These are phyloP conservation scores for Pituophis catenifer DNA, from an alignment of 2,113 vertebrate genomes.

Conservation along the genomic window DNA sequence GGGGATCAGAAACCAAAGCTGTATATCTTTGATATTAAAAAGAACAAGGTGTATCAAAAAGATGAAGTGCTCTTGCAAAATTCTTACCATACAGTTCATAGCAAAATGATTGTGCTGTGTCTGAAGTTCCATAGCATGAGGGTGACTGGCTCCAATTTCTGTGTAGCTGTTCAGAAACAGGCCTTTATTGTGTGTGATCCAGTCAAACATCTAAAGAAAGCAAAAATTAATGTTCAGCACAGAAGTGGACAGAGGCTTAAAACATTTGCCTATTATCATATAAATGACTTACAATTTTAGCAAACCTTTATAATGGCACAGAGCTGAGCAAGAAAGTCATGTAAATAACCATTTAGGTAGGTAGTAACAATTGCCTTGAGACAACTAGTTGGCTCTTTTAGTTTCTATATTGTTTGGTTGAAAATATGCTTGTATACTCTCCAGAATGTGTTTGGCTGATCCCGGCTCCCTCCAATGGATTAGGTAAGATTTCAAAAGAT, in stretches of 20 bases:
- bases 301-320: not conserved
- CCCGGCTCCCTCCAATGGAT: not conserved
- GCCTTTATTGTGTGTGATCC: conserved; percentile 99
- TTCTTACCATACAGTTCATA: conserved; percentile 98
- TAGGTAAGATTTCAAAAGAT: not conserved
- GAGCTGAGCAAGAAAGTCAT: not conserved
- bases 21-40: not conserved
- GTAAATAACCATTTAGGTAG: not conserved
- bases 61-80: not conserved
- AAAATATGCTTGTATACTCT: not conserved
- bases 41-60: not conserved
- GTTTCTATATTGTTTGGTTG: not conserved
- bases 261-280: not conserved
- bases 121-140: conserved; percentile 93
- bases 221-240: conserved; percentile 11
- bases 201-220: conserved; percentile 92
- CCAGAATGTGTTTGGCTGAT: not conserved
- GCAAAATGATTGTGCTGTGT: conserved; percentile 98
- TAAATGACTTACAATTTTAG: not conserved
- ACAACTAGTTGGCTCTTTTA: not conserved
- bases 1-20: not conserved
- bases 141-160: conserved; percentile 92
- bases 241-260: not conserved
- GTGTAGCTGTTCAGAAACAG: conserved; percentile 97
- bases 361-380: too few relatives aligned